Conservation (phyloP, 2,888 invertebrate species). For the Parelbella ahira region DNA sequence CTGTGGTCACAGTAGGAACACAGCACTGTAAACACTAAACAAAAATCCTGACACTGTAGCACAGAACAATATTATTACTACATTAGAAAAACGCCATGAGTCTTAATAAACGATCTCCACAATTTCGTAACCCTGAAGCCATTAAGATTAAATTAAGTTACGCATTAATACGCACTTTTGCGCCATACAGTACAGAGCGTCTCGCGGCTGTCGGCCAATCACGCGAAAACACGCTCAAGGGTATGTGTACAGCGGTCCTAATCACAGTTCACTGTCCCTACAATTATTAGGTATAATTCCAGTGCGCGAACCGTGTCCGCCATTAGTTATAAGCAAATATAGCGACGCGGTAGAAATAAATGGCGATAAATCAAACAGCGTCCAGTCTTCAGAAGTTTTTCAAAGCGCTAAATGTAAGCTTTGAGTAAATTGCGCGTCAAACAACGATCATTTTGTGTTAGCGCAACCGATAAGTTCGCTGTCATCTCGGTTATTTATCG, state of each 20-base stretch:
- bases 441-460: conserved; percentile 15
- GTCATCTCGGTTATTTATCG: conserved; percentile 24
- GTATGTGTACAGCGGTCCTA: conserved; percentile 28
- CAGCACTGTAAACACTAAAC: too few species aligned
- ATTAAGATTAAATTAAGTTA: too few species aligned
- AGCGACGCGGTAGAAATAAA: conserved; percentile 11
- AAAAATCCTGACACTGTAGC: too few species aligned
- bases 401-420: conserved; percentile 19
- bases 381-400: conserved; percentile 21
- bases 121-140: too few species aligned
- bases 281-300: conserved; percentile 29
- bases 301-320: conserved; percentile 19
- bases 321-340: conserved; percentile 26
- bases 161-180: not conserved
- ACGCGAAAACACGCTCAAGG: conserved; percentile 29
- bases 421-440: conserved; percentile 21
- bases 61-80: too few species aligned
- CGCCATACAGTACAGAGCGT: conserved; percentile 15
- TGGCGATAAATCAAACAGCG: conserved; percentile 18
- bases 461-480: conserved; percentile 16
- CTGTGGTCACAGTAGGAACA: too few species aligned
- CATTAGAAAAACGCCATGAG: too few species aligned
- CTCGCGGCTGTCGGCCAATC: conserved; percentile 22
- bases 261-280: conserved; percentile 30
- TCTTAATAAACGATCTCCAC: too few species aligned